These are phyloP conservation scores for Selenia dentaria DNA, from an alignment of 2,888 invertebrate species.

Conservation along the genomic window DNA sequence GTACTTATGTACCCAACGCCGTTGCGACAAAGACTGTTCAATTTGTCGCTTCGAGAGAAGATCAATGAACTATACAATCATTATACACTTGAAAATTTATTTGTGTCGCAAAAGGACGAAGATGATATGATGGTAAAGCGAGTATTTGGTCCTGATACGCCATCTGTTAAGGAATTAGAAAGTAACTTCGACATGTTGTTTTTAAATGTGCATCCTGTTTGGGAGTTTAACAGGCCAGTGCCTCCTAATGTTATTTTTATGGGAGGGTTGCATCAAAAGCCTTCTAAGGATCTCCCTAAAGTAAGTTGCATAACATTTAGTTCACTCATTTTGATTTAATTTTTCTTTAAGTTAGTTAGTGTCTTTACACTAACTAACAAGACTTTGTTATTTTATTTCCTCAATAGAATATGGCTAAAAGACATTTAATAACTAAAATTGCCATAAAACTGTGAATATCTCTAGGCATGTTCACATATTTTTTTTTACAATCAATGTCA, in stretches of 20 bases:
- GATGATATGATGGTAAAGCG: slow-evolving; percentile 4
- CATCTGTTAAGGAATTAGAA: slow-evolving; percentile 1
- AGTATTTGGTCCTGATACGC: slow-evolving; percentile 16
- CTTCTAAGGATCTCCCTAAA: slow-evolving; percentile 25
- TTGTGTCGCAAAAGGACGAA: background rate
- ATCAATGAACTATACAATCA: background rate
- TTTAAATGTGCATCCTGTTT: slow-evolving; percentile 38
- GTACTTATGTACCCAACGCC: background rate
- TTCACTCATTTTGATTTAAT: background rate
- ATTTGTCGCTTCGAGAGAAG: background rate
- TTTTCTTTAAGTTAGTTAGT: too few relatives aligned
- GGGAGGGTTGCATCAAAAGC: slow-evolving; percentile 41
- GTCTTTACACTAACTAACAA: too few relatives aligned
- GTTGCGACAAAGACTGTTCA: background rate
- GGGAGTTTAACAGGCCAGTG: slow-evolving; percentile 44
- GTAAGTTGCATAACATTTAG: slow-evolving; percentile 3
- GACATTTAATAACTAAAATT: too few relatives aligned
- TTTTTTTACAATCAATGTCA: too few relatives aligned
- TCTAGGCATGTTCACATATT: too few relatives aligned
- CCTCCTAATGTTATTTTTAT: slow-evolving; percentile 42
- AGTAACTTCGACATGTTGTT: background rate
- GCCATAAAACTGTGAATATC: too few relatives aligned
- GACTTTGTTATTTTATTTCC: too few relatives aligned
- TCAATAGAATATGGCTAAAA: too few relatives aligned
- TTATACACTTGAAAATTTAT: background rate